Conservation (phyloP, 2,888 invertebrate species). For the Volucella zonaria region DNA sequence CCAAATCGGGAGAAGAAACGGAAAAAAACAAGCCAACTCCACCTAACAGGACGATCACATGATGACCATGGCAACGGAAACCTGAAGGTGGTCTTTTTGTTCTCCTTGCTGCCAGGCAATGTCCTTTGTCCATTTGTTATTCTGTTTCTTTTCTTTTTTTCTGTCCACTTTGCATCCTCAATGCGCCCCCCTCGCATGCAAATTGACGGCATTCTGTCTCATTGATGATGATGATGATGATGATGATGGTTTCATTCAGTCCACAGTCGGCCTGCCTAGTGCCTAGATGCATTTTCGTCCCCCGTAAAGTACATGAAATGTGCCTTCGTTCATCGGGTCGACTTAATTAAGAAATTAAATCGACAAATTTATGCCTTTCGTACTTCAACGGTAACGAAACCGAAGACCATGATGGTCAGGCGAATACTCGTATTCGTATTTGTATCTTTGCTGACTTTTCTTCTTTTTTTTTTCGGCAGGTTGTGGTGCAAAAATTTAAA, state of each 20-base stretch:
- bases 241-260: not conserved
- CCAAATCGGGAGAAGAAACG: slow-evolving; percentile 33
- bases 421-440: slow-evolving; percentile 3
- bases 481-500: slow-evolving; percentile 49
- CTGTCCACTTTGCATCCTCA: slow-evolving; percentile 28
- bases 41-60: not conserved
- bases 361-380: slow-evolving; percentile 75
- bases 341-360: slow-evolving; percentile 78
- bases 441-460: not conserved
- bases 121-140: not conserved
- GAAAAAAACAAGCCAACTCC: not conserved
- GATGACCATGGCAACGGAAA: slow-evolving; percentile 14
- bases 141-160: slow-evolving; percentile 12
- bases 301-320: slow-evolving; percentile 61
- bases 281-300: slow-evolving; percentile 13
- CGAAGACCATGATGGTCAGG: too few species aligned
- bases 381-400: slow-evolving; percentile 59
- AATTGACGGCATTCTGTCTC: slow-evolving; percentile 72
- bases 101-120: not conserved
- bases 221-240: slow-evolving; percentile 46
- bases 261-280: too few species aligned
- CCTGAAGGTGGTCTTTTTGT: slow-evolving; percentile 53
- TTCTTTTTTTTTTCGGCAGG: slow-evolving; percentile 1
- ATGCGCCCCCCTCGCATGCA: slow-evolving; percentile 46
- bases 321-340: slow-evolving; percentile 61